Conservation (phyloP, 1,140 invertebrate genomes). For the Drosophila athabasca region DNA sequence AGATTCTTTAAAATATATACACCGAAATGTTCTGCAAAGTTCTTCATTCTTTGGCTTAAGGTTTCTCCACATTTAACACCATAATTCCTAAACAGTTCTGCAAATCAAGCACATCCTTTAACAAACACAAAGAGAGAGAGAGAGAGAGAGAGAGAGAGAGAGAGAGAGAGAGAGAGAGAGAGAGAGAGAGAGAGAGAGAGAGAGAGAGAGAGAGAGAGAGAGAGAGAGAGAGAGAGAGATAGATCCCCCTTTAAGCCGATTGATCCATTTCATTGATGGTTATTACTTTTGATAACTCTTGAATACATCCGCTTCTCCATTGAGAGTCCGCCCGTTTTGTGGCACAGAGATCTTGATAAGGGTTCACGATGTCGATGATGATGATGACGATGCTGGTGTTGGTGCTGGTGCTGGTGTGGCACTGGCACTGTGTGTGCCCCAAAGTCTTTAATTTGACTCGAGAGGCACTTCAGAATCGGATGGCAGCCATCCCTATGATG, state of each 20-base stretch:
- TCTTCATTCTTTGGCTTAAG: neutral
- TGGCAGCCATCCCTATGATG: slow-evolving; percentile 16
- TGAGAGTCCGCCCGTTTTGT: neutral
- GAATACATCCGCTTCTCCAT: too few species aligned
- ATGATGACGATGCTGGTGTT: too few species aligned
- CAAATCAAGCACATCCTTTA: neutral
- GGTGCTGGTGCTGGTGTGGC: neutral
- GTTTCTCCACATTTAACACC: neutral
- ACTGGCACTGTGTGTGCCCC: too few species aligned
- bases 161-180: too few species aligned
- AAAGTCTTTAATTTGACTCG: slow-evolving; percentile 37
- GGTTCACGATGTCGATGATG: neutral
- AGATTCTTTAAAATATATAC: too few species aligned
- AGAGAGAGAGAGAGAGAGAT: too few species aligned
- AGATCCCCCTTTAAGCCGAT: neutral
- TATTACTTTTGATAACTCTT: slow-evolving; percentile 5
- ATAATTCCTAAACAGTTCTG: neutral
- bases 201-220: too few species aligned
- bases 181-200: too few species aligned
- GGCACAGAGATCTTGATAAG: slow-evolving; percentile 6
- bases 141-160: too few species aligned
- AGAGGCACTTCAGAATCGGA: slow-evolving; percentile 31
- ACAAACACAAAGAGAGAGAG: too few species aligned
- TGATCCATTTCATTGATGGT: slow-evolving; percentile 15
- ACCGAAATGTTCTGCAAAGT: too few species aligned